A percentile compares a stretch with the other conserved stretches of the same genome.
Evolutionary conservation across 2,113 vertebrate species (phyloP).

Genomic region (Candoia aspera): DNA sequence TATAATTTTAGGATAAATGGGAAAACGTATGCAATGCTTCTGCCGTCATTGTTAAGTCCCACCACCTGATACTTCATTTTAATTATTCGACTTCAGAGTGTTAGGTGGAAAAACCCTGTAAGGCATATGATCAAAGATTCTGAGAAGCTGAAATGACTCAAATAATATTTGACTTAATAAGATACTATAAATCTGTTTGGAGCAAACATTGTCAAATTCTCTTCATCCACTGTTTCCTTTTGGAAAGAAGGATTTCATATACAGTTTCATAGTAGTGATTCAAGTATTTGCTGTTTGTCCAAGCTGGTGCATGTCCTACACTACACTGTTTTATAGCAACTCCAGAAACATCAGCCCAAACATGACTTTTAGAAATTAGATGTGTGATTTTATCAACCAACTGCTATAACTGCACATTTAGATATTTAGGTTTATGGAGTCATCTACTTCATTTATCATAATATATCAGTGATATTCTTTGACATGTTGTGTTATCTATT

Average conservation of each 20-base stretch:
- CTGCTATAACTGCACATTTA: neutral
- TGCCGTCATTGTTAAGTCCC: neutral
- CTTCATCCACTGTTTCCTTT: neutral
- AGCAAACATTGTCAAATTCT: neutral
- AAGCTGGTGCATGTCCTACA: neutral
- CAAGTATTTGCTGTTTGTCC: neutral
- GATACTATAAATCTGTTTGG: neutral
- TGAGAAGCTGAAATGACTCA: neutral
- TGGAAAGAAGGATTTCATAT: neutral
- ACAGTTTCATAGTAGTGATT: neutral
- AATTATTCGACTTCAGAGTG: neutral
- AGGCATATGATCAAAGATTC: neutral
- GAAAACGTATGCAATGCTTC: neutral
- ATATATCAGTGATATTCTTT: neutral
- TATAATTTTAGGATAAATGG: neutral
- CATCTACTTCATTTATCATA: neutral
- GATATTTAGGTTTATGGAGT: neutral
- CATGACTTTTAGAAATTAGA: neutral
- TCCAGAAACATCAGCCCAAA: neutral
- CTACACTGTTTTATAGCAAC: neutral
- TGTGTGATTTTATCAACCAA: neutral
- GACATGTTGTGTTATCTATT: neutral
- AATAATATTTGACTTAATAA: neutral
- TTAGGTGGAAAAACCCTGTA: no score
- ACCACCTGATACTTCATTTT: neutral